A percentile compares a stretch with the other conserved stretches of the same genome.
Evolutionary conservation across 2,797 vertebrate genomes (phyloP).

Genomic region (Euphonia xanthogaster): DNA sequence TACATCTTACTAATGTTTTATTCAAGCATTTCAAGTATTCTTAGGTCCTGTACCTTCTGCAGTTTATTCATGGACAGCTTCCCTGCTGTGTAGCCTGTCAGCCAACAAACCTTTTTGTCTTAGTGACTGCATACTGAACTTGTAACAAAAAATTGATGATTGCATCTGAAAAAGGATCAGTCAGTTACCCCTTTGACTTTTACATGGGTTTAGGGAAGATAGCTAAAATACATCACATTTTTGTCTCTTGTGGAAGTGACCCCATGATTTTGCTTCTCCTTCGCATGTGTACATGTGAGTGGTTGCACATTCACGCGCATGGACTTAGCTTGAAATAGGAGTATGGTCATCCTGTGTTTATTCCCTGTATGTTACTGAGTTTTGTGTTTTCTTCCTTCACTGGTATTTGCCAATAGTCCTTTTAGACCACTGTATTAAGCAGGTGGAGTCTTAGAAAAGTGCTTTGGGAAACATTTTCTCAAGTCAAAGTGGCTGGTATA

Average conservation of each 20-base stretch:
- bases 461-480: not conserved
- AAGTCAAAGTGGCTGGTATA: not conserved
- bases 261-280: not conserved
- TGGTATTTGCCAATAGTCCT: not conserved
- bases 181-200: not conserved
- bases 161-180: not conserved
- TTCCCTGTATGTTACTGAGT: not conserved
- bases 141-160: not conserved
- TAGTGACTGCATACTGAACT: not conserved
- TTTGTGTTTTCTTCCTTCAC: not conserved
- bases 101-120: not conserved
- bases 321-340: not conserved
- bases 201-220: not conserved
- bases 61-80: not conserved
- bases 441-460: not conserved
- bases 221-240: not conserved
- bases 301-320: too few relatives aligned
- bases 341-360: not conserved
- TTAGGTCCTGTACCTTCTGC: not conserved
- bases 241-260: not conserved
- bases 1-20: not conserved
- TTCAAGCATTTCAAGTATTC: not conserved
- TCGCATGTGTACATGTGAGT: accelerated
- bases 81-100: not conserved
- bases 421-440: not conserved